These are phyloP conservation scores for Orchestes rusci DNA, from an alignment of 2,888 invertebrate species.

Conservation along the genomic window DNA sequence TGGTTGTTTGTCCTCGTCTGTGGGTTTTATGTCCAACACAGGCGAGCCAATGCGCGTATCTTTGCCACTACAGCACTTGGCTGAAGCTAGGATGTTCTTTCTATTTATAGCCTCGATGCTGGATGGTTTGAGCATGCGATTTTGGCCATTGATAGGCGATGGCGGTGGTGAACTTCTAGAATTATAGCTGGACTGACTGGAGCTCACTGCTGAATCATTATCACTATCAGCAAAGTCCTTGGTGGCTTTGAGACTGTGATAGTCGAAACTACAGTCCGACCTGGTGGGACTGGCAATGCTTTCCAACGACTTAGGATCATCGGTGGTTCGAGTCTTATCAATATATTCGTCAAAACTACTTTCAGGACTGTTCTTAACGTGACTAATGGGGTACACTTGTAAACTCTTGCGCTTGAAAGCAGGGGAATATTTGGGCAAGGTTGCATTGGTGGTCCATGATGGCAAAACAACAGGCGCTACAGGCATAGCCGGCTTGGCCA, in stretches of 20 bases:
- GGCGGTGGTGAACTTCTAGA: slow-evolving; percentile 68
- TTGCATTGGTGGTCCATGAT: slow-evolving; percentile 38
- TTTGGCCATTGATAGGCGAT: slow-evolving; percentile 51
- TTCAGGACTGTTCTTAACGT: slow-evolving; percentile 23
- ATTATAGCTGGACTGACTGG: slow-evolving; percentile 71
- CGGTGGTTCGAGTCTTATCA: slow-evolving; percentile 28
- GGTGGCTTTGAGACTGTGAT: slow-evolving; percentile 33
- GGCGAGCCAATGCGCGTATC: slow-evolving; percentile 66
- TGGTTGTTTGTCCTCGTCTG: too few species aligned
- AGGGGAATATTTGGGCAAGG: slow-evolving; percentile 72
- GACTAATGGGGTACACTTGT: slow-evolving; percentile 50
- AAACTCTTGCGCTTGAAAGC: slow-evolving; percentile 72
- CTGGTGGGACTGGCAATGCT: slow-evolving; percentile 52
- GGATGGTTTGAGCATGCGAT: slow-evolving; percentile 66
- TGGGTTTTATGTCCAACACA: too few species aligned
- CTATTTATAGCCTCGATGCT: slow-evolving; percentile 79
- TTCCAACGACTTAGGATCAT: slow-evolving; percentile 49
- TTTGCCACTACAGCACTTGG: slow-evolving; percentile 75
- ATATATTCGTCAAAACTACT: slow-evolving; percentile 25
- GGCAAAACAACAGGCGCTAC: slow-evolving; percentile 33
- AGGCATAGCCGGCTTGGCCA: slow-evolving; percentile 2
- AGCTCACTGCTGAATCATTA: slow-evolving; percentile 83
- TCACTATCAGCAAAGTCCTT: slow-evolving; percentile 59
- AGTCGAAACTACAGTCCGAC: slow-evolving; percentile 54
- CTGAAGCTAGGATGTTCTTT: slow-evolving; percentile 80